A percentile compares a stretch with the other conserved stretches of the same genome.
phyloP scores from a whole-genome alignment of 2,113 vertebrate species.

The Galeopterus variegatus region DNA sequence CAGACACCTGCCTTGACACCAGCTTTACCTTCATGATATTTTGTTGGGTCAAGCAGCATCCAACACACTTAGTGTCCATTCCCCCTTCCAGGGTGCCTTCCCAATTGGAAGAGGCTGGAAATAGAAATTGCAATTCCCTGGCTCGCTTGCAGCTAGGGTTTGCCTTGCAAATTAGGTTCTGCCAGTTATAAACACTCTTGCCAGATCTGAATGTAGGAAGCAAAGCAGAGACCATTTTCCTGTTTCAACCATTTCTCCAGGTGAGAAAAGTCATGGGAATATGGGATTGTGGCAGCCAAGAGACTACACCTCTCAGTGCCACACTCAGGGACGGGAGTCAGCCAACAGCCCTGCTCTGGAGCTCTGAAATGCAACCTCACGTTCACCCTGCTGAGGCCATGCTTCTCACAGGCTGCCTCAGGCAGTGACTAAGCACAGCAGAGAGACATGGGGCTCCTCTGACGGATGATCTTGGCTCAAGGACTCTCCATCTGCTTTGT shows the following conservation, averaged over 20 bases:
- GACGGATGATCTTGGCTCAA: neutral
- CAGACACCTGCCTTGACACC: neutral
- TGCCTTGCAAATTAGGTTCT: neutral
- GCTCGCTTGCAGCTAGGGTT: neutral
- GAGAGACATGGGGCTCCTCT: neutral
- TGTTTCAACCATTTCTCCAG: neutral
- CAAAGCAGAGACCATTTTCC: neutral
- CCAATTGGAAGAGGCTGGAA: neutral
- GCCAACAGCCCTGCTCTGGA: neutral
- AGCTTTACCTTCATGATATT: neutral
- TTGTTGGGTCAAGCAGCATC: neutral
- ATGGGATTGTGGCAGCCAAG: neutral
- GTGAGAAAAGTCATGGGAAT: neutral
- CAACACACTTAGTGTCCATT: neutral
- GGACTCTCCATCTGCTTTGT: neutral
- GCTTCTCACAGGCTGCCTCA: neutral
- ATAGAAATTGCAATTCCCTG: neutral
- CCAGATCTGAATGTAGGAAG: slow-evolving; percentile 30
- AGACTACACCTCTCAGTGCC: neutral
- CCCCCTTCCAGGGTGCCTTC: neutral
- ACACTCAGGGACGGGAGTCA: neutral
- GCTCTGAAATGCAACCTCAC: neutral
- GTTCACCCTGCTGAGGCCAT: fast-evolving
- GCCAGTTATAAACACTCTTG: neutral
- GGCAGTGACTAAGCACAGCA: neutral